These are phyloP conservation scores for Carpatolechia fugitivella DNA, from an alignment of 2,888 invertebrate genomes.

Conservation along the genomic window DNA sequence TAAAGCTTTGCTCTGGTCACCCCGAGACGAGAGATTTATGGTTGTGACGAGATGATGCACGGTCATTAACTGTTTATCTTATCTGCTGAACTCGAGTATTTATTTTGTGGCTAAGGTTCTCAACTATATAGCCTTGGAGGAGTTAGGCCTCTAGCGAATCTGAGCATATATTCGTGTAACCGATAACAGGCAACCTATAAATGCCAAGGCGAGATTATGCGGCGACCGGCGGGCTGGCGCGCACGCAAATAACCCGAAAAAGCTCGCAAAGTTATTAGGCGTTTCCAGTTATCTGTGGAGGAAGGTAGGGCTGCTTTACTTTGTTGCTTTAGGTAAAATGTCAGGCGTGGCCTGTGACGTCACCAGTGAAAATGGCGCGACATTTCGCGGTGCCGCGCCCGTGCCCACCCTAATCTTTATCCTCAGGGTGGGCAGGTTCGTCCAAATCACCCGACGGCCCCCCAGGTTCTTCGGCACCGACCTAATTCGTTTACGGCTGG, in stretches of 20 bases:
- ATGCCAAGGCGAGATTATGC: slow-evolving; percentile 62
- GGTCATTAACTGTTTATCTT: too few relatives aligned
- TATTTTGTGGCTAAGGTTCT: too few relatives aligned
- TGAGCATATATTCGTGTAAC: neutral
- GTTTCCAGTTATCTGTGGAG: slow-evolving; percentile 62
- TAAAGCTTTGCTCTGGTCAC: too few relatives aligned
- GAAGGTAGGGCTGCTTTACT: slow-evolving; percentile 70
- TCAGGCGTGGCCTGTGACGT: slow-evolving; percentile 75
- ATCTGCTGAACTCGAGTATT: too few relatives aligned
- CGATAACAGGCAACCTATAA: slow-evolving; percentile 31
- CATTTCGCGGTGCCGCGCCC: slow-evolving; percentile 72
- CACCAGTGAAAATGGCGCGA: slow-evolving; percentile 69
- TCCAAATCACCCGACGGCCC: slow-evolving; percentile 42
- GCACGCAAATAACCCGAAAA: slow-evolving; percentile 59
- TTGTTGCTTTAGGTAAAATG: slow-evolving; percentile 72
- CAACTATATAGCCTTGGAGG: too few relatives aligned
- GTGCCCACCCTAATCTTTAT: slow-evolving; percentile 70
- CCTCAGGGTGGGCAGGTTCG: slow-evolving; percentile 49
- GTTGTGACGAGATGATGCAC: too few relatives aligned
- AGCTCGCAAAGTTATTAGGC: slow-evolving; percentile 62
- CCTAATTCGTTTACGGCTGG: slow-evolving; percentile 40
- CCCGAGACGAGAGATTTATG: too few relatives aligned
- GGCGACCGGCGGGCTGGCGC: slow-evolving; percentile 33
- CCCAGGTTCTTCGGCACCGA: slow-evolving; percentile 45
- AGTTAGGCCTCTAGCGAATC: neutral